Base-by-base conservation (phyloP, 2,113 vertebrate species). In the Petrocephalus microphthalmus region DNA sequence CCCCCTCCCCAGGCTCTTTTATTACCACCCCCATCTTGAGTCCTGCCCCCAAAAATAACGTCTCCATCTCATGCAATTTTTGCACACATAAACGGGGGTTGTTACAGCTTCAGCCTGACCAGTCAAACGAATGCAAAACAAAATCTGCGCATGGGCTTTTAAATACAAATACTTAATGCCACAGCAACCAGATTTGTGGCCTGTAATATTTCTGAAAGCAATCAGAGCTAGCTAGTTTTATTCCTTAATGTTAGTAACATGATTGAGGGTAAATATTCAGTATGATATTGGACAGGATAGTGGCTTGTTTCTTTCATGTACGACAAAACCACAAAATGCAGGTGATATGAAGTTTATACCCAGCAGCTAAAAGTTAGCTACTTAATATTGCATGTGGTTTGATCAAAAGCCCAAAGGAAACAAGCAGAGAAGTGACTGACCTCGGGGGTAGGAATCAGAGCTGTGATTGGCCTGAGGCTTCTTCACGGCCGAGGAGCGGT, bases 401-500 rank as follows among this genome's bases (percentile, higher is more conserved):
- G 19, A 78, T 11, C 29, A 78, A 78, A 78, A 37, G 5, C 33
- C 71, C 2, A 22, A n/a, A 83, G 81, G 8, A 19, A 81, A 81
- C 17, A 13, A 81, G 22, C 0, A 33, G 2, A 19, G 25, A 37
- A 19, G 11, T 33, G 52, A 95, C 97, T 97, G 95, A 99, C 98
- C 97, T 97, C 92, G 95, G 89, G 96, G 95, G 90, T 93, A 94
- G 74, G 90, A 91, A 90, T 96, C 96, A 25, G 85, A 78, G 0
- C 86, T 92, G 19, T 90, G 91, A 4, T 64, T 78, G 88, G 94
- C 91, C 89, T 95, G 92, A 29, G 92, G 87, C 90, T 92, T 96
- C 91, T 95, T 95, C 84, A 96, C 91, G n/a, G 97, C 96, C 0
- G 96, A 96, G 25, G 97, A 96, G 89, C 97, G 98, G 93, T 99